Conservation (phyloP, 1,140 invertebrate species). For the Plodia interpunctella region DNA sequence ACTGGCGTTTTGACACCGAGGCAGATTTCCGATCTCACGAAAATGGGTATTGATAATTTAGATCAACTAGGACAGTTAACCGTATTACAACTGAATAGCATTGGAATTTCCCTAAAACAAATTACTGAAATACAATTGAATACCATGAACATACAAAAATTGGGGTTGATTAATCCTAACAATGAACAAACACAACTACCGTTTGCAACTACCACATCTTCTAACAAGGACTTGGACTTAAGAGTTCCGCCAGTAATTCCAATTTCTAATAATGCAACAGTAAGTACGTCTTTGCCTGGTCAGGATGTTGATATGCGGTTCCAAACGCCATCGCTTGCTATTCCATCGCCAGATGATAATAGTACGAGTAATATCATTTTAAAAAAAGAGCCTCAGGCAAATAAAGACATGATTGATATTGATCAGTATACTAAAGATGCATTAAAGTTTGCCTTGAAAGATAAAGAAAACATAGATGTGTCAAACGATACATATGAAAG, state of each 20-base stretch:
- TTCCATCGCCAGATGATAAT: constrained; percentile 36
- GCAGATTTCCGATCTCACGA: constrained; percentile 77
- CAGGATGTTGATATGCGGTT: constrained; percentile 78
- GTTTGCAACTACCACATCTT: constrained; percentile 33
- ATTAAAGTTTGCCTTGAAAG: constrained; percentile 70
- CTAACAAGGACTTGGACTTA: constrained; percentile 69
- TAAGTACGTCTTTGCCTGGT: constrained; percentile 50
- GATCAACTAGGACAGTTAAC: constrained; percentile 78
- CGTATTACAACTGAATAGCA: constrained; percentile 77
- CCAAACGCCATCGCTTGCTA: constrained; percentile 42
- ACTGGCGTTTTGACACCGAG: constrained; percentile 74
- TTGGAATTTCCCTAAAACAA: constrained; percentile 77
- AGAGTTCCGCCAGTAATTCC: constrained; percentile 59
- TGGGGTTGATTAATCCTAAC: constrained; percentile 68
- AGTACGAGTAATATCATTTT: constrained; percentile 22
- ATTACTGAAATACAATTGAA: constrained; percentile 80
- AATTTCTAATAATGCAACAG: constrained; percentile 35
- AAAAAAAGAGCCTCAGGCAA: constrained; percentile 39
- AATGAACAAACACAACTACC: constrained; percentile 37
- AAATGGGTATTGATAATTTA: constrained; percentile 78
- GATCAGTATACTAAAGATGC: constrained; percentile 77
- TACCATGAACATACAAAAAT: constrained; percentile 77
- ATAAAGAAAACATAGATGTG: constrained; percentile 69
- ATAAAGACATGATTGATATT: constrained; percentile 71
- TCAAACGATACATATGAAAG: constrained; percentile 58